phyloP scores from a whole-genome alignment of 2,888 invertebrate genomes.

The Macrosoma leucophasiata region DNA sequence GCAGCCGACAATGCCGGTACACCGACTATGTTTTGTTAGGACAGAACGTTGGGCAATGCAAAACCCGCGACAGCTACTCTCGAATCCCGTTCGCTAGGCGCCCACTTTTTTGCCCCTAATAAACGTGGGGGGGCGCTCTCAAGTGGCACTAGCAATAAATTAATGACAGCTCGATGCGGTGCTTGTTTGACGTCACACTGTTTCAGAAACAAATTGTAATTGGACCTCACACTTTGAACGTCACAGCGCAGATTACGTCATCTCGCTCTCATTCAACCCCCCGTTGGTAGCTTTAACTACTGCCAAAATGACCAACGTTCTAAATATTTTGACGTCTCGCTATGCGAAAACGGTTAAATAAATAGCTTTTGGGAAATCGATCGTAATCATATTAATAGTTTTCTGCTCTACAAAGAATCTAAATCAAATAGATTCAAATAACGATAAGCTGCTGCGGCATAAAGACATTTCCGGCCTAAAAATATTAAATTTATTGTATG shows the following conservation, averaged over 20 bases:
- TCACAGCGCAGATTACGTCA: conserved; percentile 56
- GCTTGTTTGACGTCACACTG: conserved; percentile 61
- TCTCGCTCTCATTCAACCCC: conserved; percentile 25
- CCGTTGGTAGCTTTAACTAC: too few relatives aligned
- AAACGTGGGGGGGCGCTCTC: conserved; percentile 61
- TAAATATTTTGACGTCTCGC: too few relatives aligned
- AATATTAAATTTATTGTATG: too few relatives aligned
- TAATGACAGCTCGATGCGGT: conserved; percentile 61
- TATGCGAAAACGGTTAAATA: too few relatives aligned
- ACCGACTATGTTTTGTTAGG: conserved; percentile 63
- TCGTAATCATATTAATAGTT: too few relatives aligned
- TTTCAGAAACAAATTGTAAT: conserved; percentile 69
- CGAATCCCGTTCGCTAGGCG: conserved; percentile 33
- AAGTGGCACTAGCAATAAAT: conserved; percentile 60
- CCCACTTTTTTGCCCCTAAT: conserved; percentile 44
- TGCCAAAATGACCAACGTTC: too few relatives aligned
- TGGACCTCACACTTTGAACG: conserved; percentile 65
- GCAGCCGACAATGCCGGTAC: conserved; percentile 50
- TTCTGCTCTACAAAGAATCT: too few relatives aligned
- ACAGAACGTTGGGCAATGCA: conserved; percentile 50
- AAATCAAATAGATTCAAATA: too few relatives aligned
- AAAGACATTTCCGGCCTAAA: too few relatives aligned
- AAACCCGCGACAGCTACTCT: conserved; percentile 39
- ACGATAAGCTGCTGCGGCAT: too few relatives aligned
- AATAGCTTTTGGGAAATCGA: too few relatives aligned